Percentiles rank a stretch among this genome's conserved stretches.
Evolutionary conservation across 2,797 vertebrate genomes (phyloP).

Genomic region (Podarcis siculus): DNA sequence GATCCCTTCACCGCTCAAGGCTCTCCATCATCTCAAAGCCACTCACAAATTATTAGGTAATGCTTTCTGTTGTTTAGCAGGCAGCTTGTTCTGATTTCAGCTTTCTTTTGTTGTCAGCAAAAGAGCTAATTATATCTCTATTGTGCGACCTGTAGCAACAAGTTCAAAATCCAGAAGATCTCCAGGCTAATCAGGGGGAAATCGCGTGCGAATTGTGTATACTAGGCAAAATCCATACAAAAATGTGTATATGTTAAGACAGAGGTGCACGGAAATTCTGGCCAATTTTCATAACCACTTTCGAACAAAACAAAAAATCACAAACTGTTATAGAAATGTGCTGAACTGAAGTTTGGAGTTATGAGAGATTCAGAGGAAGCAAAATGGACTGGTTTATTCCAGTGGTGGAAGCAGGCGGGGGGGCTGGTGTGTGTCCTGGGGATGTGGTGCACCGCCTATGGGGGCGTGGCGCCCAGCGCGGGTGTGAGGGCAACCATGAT

Average conservation of each 20-base stretch:
- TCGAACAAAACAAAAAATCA: too few species aligned
- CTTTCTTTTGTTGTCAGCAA: neutral
- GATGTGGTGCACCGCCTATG: accelerated
- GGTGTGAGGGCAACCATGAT: accelerated
- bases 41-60: constrained; percentile 58
- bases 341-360: too few species aligned
- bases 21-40: constrained; percentile 58
- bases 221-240: too few species aligned
- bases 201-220: too few species aligned
- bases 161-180: neutral
- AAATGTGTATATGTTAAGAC: too few species aligned
- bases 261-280: too few species aligned
- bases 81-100: constrained; percentile 43
- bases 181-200: neutral
- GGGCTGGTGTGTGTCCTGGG: too few species aligned
- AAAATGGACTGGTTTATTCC: too few species aligned
- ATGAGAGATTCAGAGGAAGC: too few species aligned
- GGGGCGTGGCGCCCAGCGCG: accelerated
- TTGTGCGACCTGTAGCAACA: neutral
- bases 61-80: constrained; percentile 44
- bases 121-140: neutral
- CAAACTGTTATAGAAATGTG: too few species aligned
- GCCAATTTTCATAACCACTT: too few species aligned
- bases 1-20: constrained; percentile 35
- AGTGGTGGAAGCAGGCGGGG: too few species aligned